phyloP scores from a whole-genome alignment of 2,888 invertebrate genomes.

The Phymatocera aterrima region DNA sequence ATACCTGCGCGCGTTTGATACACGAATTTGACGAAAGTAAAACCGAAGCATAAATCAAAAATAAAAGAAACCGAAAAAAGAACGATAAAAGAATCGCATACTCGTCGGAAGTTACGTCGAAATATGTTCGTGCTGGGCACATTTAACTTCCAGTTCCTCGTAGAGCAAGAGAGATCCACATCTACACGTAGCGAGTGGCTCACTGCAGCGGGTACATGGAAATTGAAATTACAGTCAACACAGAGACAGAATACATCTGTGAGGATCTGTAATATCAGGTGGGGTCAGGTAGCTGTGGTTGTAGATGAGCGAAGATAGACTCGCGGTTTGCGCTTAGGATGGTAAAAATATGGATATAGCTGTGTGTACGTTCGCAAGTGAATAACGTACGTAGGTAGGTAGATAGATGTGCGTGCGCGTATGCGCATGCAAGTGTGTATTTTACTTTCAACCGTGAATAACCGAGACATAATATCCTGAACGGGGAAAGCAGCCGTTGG shows the following conservation, averaged over 20 bases:
- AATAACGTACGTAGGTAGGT: neutral
- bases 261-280: conserved; percentile 31
- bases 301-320: conserved; percentile 38
- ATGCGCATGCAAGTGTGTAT: conserved; percentile 55
- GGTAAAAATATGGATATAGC: conserved; percentile 26
- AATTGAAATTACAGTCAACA: neutral
- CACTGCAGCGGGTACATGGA: neutral
- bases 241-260: neutral
- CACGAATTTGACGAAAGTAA: neutral
- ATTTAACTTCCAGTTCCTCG: conserved; percentile 45
- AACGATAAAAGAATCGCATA: neutral
- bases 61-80: neutral
- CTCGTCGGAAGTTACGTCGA: conserved; percentile 30
- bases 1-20: too few relatives aligned
- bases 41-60: neutral
- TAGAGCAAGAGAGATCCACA: conserved; percentile 20
- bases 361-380: too few relatives aligned
- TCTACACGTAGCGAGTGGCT: neutral
- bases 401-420: neutral
- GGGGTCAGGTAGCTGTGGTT: neutral
- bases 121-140: conserved; percentile 16
- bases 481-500: conserved; percentile 70
- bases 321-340: conserved; percentile 4
- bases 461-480: conserved; percentile 50
- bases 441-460: conserved; percentile 71